phyloP scores from a whole-genome alignment of 1,140 invertebrate species.

The Saccostrea glomerata region DNA sequence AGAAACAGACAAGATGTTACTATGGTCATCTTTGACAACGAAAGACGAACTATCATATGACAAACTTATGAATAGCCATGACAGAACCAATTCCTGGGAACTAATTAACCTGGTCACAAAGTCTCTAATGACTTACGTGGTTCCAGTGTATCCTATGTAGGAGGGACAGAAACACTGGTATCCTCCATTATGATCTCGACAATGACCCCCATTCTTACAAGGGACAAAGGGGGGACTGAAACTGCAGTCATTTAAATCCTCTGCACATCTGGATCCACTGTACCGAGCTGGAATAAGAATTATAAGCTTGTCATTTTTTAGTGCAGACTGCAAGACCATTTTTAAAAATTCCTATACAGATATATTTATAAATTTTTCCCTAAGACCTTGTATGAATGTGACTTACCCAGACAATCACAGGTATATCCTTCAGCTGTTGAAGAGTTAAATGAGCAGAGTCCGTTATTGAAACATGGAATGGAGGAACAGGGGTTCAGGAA shows the following conservation, averaged over 20 bases:
- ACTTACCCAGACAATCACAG: conserved; percentile 11
- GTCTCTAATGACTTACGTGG: conserved; percentile 42
- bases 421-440: conserved; percentile 16
- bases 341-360: neutral
- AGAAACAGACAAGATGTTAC: too few relatives aligned
- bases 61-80: too few relatives aligned
- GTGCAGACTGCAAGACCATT: neutral
- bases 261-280: conserved; percentile 51
- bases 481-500: conserved; percentile 17
- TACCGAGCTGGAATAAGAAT: conserved; percentile 35
- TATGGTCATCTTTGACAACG: too few relatives aligned
- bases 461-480: conserved; percentile 44
- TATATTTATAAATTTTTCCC: neutral
- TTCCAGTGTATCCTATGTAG: conserved; percentile 56
- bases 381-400: neutral
- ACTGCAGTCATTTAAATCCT: conserved; percentile 79
- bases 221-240: conserved; percentile 87
- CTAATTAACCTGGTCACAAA: neutral
- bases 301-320: neutral
- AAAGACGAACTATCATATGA: too few relatives aligned
- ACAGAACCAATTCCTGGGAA: neutral
- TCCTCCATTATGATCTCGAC: conserved; percentile 51
- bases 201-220: conserved; percentile 79
- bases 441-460: conserved; percentile 35
- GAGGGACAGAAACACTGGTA: conserved; percentile 62